These are phyloP conservation scores for Sparus aurata DNA, from an alignment of 2,797 vertebrate genomes.

Conservation along the genomic window DNA sequence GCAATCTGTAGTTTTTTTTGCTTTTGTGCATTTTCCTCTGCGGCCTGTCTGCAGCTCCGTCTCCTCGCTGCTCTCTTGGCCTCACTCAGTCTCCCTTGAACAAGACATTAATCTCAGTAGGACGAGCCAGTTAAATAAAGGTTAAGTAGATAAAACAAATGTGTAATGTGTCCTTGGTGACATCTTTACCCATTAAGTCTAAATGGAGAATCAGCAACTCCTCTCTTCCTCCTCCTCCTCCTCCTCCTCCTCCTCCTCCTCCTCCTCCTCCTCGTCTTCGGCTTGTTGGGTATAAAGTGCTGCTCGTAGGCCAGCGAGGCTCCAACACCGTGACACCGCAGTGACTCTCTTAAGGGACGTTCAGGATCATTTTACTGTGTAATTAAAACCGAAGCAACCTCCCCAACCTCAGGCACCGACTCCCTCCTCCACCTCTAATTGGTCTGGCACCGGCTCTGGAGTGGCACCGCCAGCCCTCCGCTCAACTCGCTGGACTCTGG, in stretches of 20 bases:
- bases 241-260: constrained; percentile 15
- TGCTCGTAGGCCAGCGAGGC: constrained; percentile 18
- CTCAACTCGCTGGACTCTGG: constrained; percentile 38
- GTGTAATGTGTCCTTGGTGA: constrained; percentile 73
- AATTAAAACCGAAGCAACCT: constrained; percentile 55
- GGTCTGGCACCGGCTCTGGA: constrained; percentile 37
- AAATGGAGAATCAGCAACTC: constrained; percentile 72
- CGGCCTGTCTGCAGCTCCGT: constrained; percentile 13
- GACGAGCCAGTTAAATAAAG: constrained; percentile 74
- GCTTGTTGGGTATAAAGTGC: constrained; percentile 19
- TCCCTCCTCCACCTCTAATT: constrained; percentile 51
- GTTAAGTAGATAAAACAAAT: constrained; percentile 77
- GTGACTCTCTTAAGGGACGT: constrained; percentile 53
- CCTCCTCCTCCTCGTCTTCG: background rate
- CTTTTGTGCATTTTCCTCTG: constrained; percentile 30
- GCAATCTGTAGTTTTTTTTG: constrained; percentile 3
- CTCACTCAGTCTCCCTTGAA: constrained; percentile 58
- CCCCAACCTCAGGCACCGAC: constrained; percentile 15
- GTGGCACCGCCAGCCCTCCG: constrained; percentile 20
- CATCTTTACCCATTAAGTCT: constrained; percentile 69
- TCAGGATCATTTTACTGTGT: constrained; percentile 67
- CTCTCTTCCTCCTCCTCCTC: constrained; percentile 17
- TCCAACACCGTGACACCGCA: constrained; percentile 22
- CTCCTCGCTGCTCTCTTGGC: constrained; percentile 41
- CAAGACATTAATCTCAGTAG: constrained; percentile 68